These are phyloP conservation scores for Rhea pennata DNA, from an alignment of 2,113 vertebrate species.

Conservation along the genomic window DNA sequence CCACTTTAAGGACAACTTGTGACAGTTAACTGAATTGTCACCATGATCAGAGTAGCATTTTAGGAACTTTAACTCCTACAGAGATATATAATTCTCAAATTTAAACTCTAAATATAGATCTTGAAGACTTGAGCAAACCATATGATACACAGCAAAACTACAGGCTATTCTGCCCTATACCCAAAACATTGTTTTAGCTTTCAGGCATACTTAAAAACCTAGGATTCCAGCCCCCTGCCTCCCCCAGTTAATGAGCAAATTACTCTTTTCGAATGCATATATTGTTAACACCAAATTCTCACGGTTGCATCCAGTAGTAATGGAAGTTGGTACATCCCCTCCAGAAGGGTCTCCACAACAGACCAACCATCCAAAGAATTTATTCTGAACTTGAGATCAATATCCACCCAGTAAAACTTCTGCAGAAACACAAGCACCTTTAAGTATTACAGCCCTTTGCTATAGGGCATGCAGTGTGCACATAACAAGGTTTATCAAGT, in stretches of 20 bases:
- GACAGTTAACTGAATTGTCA: not conserved
- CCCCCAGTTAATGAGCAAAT: not conserved
- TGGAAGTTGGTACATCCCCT: not conserved
- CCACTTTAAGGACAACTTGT: not conserved
- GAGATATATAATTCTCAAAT: not conserved
- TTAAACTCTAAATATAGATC: not conserved
- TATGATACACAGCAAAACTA: not conserved
- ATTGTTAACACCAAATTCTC: not conserved
- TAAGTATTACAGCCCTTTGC: not conserved
- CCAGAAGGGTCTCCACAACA: not conserved
- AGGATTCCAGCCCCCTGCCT: not conserved
- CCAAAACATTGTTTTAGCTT: not conserved
- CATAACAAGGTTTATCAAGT: not conserved
- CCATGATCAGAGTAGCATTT: not conserved
- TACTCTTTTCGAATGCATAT: not conserved
- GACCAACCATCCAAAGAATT: not conserved
- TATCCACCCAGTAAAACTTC: not conserved
- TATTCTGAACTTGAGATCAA: not conserved
- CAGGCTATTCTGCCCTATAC: not conserved
- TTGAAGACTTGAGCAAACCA: not conserved
- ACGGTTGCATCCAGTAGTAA: not conserved
- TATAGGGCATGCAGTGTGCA: not conserved
- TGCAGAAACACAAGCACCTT: not conserved
- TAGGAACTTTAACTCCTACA: not conserved
- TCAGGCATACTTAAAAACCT: not conserved